These are phyloP conservation scores for Phyllotreta striolata DNA, from an alignment of 2,888 invertebrate species.

Conservation along the genomic window DNA sequence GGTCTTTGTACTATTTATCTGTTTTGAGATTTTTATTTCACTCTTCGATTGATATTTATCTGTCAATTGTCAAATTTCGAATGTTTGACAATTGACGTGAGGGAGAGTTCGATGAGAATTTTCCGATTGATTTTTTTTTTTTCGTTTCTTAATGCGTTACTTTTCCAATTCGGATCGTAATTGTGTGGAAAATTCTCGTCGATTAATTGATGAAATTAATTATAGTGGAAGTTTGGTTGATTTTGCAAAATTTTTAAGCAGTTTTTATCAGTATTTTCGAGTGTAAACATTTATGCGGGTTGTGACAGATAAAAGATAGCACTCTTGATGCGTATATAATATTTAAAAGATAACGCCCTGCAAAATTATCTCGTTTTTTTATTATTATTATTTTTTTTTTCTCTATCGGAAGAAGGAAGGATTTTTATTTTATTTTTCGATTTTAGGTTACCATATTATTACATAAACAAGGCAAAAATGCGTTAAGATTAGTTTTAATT, in stretches of 20 bases:
- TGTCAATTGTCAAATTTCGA: slow-evolving; percentile 5
- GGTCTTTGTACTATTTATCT: slow-evolving; percentile 45
- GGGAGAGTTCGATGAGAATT: too few relatives aligned
- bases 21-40: slow-evolving; percentile 37
- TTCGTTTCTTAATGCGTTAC: too few relatives aligned
- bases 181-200: too few relatives aligned
- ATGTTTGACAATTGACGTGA: too few relatives aligned
- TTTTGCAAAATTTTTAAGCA: slow-evolving; percentile 39
- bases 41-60: slow-evolving; percentile 37
- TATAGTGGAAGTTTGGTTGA: too few relatives aligned
- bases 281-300: slow-evolving; percentile 55
- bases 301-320: slow-evolving; percentile 51
- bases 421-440: slow-evolving; percentile 37
- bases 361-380: slow-evolving; percentile 38
- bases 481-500: slow-evolving; percentile 6
- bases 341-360: slow-evolving; percentile 39
- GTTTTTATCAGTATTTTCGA: slow-evolving; percentile 54
- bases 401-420: slow-evolving; percentile 46
- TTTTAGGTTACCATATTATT: slow-evolving; percentile 52
- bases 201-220: too few relatives aligned
- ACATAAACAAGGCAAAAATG: slow-evolving; percentile 35
- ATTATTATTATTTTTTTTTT: neutral
- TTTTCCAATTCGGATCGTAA: too few relatives aligned
- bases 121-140: neutral
- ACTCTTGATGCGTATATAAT: slow-evolving; percentile 48